Evolutionary conservation across 2,888 invertebrate genomes (phyloP), one percentile per base, ranked within the genome.

Genomic region (Acanthosoma haemorrhoidale): DNA sequence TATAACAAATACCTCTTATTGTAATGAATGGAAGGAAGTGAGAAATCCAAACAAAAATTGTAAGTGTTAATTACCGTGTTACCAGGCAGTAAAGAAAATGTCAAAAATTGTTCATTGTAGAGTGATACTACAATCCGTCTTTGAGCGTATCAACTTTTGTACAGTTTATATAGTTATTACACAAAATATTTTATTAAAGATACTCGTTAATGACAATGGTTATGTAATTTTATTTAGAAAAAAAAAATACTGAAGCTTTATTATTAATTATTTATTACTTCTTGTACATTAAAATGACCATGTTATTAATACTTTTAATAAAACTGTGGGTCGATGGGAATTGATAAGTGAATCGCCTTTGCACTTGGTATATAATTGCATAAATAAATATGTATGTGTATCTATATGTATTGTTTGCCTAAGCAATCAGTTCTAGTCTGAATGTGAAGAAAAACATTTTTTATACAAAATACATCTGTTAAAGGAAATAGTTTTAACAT

Each of bases 231-330:
- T 2, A 25, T 25, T 9, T 6, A 51, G n/a, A 21, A 21, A 25
- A 51, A 25, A 25, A n/a, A 21, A 13, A 32, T 6, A 51, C 29
- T 51, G n/a, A 51, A 51, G 51, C 51, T 51, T 51, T 51, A 51
- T n/a, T n/a, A n/a, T 51, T 51, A 51, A 21, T 51, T 51, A 51
- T 51, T 51, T 51, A 51, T 51, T 51, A 51, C 51, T 25, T 51
- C 51, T 51, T 51, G 51, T 51, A 25, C 51, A 51, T 51, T 51
- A 51, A 25, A n/a, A 25, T 21, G 41, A 18, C 43, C 9, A 3
- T 43, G n/a, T 43, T 43, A 51, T 51, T 51, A 51, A 51, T 51
- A 51, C 25, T n/a, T 51, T 51, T 21, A 51, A 51, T 51, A 29
- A 51, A 51, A 21, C 6, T 51, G 18, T 51, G 25, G 51, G 25